Evolutionary conservation across 2,113 vertebrate species (phyloP).

Genomic region (Reinhardtius hippoglossoides): DNA sequence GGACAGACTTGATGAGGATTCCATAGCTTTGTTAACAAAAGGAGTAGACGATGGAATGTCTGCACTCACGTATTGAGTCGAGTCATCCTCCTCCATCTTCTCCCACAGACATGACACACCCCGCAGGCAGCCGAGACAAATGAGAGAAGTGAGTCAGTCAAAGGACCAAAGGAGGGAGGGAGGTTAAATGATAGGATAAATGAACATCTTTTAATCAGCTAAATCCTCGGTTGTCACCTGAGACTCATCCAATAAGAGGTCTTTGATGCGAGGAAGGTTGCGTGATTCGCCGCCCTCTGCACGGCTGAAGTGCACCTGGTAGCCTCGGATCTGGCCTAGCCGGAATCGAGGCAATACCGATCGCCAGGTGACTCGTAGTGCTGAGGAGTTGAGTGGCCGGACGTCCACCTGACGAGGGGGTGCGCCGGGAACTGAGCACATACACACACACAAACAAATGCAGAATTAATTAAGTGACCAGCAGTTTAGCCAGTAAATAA

Average conservation of each 20-base stretch:
- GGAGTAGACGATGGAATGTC: conserved; percentile 34
- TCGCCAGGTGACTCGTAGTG: conserved; percentile 91
- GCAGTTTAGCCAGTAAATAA: conserved; percentile 56
- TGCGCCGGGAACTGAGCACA: conserved; percentile 87
- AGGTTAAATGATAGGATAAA: conserved; percentile 50
- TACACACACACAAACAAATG: conserved; percentile 41
- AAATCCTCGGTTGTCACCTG: conserved; percentile 85
- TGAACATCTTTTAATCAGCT: conserved; percentile 27
- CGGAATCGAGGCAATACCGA: conserved; percentile 89
- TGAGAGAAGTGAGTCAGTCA: conserved; percentile 55
- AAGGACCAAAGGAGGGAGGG: conserved; percentile 46
- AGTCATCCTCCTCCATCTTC: conserved; percentile 96
- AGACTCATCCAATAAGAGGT: conserved; percentile 92
- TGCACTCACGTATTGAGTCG: conserved; percentile 93
- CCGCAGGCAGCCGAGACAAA: conserved; percentile 72
- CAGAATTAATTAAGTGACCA: conserved; percentile 61
- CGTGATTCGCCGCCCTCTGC: conserved; percentile 89
- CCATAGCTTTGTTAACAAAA: conserved; percentile 37
- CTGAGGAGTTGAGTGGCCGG: conserved; percentile 90
- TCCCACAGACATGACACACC: conserved; percentile 63
- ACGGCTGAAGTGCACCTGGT: conserved; percentile 94
- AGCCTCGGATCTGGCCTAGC: conserved; percentile 93
- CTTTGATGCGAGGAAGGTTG: conserved; percentile 91
- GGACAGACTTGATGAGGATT: conserved; percentile 20
- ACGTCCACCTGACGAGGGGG: conserved; percentile 94